Conservation (phyloP, 2,113 vertebrate genomes). For the Hiodon alosoides region DNA sequence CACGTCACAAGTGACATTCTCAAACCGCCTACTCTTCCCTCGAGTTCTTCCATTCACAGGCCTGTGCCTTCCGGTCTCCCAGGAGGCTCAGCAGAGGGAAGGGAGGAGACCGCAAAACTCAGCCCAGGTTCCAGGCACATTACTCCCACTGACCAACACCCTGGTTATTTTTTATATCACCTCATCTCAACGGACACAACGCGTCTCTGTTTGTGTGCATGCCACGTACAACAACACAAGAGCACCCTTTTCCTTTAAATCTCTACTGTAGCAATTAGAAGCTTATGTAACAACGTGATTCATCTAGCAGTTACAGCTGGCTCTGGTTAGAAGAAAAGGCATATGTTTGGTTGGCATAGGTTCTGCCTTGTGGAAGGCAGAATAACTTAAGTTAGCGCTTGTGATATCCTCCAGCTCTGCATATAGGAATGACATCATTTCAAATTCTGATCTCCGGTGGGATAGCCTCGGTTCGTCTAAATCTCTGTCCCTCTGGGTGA, state of each 20-base stretch:
- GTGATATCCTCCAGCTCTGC: no score
- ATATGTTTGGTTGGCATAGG: not conserved
- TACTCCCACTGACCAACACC: not conserved
- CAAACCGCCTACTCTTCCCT: not conserved
- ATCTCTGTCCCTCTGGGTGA: no score
- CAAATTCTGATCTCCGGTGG: no score
- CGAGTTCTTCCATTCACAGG: not conserved
- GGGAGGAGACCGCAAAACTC: not conserved
- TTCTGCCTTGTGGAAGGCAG: not conserved
- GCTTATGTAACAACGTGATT: not conserved
- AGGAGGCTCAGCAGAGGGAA: not conserved
- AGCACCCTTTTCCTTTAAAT: not conserved
- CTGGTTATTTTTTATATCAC: no score
- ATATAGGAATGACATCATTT: no score
- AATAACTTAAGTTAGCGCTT: no score
- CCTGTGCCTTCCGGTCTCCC: not conserved
- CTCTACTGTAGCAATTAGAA: not conserved
- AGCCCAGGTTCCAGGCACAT: not conserved
- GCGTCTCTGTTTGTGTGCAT: no score
- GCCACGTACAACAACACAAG: no score
- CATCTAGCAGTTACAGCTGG: not conserved
- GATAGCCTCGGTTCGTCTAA: no score
- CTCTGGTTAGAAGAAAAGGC: not conserved
- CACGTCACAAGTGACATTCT: not conserved
- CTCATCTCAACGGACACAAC: not conserved